Evolutionary conservation across 2,888 invertebrate species (phyloP).

Genomic region (Micoletzkya japonica): DNA sequence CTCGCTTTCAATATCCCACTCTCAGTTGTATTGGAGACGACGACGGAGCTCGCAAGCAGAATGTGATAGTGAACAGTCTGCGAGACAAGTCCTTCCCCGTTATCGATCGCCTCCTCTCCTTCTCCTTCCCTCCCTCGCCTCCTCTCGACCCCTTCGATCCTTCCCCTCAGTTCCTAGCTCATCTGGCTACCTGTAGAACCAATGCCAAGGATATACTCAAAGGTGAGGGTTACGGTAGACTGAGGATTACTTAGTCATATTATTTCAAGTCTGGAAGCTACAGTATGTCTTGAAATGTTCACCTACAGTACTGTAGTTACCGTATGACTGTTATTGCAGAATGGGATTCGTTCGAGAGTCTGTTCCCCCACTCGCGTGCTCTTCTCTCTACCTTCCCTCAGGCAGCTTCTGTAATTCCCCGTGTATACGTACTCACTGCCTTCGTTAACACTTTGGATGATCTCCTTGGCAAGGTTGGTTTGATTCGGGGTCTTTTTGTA

Average conservation of each 20-base stretch:
- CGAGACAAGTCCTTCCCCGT: not conserved
- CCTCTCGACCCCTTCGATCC: slow-evolving; percentile 3
- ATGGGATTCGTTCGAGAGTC: slow-evolving; percentile 11
- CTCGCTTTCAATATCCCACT: no score
- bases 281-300: no score
- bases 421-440: slow-evolving; percentile 73
- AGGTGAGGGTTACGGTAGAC: no score
- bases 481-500: no score
- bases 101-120: not conserved
- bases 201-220: not conserved
- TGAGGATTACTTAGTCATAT: slow-evolving; percentile 2
- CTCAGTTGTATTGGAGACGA: not conserved
- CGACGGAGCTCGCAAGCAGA: slow-evolving; percentile 16
- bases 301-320: not conserved
- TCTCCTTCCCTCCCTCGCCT: not conserved
- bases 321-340: not conserved
- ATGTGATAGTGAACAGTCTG: not conserved
- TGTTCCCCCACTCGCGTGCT: slow-evolving; percentile 4
- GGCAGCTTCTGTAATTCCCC: not conserved
- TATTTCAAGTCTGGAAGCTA: no score
- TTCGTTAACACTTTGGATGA: slow-evolving; percentile 89
- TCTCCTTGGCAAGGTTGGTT: slow-evolving; percentile 79
- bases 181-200: not conserved
- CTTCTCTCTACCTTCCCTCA: not conserved
- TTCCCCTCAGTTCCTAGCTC: not conserved